Evolutionary conservation across 1,140 invertebrate genomes (phyloP).

Genomic region (Megalopta genalis): DNA sequence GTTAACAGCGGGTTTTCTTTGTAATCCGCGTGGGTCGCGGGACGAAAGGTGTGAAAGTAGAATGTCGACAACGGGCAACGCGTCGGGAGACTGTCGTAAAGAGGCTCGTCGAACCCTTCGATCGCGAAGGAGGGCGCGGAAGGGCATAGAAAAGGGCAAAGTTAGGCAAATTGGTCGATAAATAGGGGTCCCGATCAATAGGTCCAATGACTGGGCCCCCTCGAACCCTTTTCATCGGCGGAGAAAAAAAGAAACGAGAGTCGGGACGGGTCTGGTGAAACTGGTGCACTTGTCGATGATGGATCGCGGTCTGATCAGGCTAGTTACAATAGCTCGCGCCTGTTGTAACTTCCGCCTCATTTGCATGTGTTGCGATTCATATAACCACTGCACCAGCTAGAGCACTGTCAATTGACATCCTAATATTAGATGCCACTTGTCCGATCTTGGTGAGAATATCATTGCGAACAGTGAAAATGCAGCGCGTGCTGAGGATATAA

Average conservation of each 20-base stretch:
- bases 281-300: constrained; percentile 38
- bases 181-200: constrained; percentile 35
- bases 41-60: not conserved
- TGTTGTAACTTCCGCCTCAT: not conserved
- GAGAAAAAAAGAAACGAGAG: constrained; percentile 1
- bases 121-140: constrained; percentile 10
- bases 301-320: constrained; percentile 28
- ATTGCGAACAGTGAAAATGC: too few relatives aligned
- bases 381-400: too few relatives aligned
- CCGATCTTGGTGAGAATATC: too few relatives aligned
- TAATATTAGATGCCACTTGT: too few relatives aligned
- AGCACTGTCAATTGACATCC: too few relatives aligned
- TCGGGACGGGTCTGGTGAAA: not conserved
- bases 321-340: constrained; percentile 17
- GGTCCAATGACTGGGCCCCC: constrained; percentile 1
- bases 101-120: not conserved
- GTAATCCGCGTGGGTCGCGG: too few relatives aligned
- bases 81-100: constrained; percentile 11
- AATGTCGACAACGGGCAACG: not conserved
- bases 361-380: too few relatives aligned
- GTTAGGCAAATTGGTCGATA: constrained; percentile 49
- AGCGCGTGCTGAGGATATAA: too few relatives aligned
- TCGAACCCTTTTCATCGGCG: constrained; percentile 14
- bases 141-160: constrained; percentile 25
- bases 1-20: too few relatives aligned